Evolutionary conservation across 2,113 vertebrate genomes (phyloP).

Genomic region (Albula goreensis): DNA sequence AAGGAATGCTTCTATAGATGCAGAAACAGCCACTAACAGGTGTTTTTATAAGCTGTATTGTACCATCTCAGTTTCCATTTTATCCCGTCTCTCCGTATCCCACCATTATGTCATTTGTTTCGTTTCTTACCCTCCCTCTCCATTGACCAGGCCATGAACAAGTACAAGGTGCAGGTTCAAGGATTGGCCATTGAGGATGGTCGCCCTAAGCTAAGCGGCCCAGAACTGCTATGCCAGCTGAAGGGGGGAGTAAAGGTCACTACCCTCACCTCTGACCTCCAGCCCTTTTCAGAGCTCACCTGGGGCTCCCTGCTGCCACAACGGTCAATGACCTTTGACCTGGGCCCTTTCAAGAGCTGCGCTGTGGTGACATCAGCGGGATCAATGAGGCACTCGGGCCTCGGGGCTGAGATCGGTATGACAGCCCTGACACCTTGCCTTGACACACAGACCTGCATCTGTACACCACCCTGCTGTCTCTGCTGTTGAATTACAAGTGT

Average conservation of each 20-base stretch:
- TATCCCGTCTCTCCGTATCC: neutral
- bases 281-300: conserved; percentile 59
- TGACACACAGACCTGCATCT: too few relatives aligned
- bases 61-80: neutral
- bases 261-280: conserved; percentile 64
- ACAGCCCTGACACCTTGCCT: too few relatives aligned
- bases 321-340: conserved; percentile 50
- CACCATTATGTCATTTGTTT: neutral
- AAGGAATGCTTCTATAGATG: too few relatives aligned
- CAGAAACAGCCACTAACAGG: too few relatives aligned
- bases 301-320: conserved; percentile 64
- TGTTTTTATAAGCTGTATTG: too few relatives aligned
- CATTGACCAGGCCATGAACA: conserved; percentile 67
- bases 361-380: conserved; percentile 61
- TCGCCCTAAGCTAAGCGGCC: conserved; percentile 52
- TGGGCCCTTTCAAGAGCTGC: conserved; percentile 64
- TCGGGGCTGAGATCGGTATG: conserved; percentile 66
- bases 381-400: conserved; percentile 55
- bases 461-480: too few relatives aligned
- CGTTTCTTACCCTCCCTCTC: neutral
- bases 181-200: conserved; percentile 26
- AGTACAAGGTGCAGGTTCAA: conserved; percentile 61
- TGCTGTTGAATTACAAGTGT: too few relatives aligned
- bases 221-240: conserved; percentile 66
- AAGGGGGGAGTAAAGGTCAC: conserved; percentile 53